Conservation (phyloP, 2,797 vertebrate genomes). For the Petrocephalus sullivani region DNA sequence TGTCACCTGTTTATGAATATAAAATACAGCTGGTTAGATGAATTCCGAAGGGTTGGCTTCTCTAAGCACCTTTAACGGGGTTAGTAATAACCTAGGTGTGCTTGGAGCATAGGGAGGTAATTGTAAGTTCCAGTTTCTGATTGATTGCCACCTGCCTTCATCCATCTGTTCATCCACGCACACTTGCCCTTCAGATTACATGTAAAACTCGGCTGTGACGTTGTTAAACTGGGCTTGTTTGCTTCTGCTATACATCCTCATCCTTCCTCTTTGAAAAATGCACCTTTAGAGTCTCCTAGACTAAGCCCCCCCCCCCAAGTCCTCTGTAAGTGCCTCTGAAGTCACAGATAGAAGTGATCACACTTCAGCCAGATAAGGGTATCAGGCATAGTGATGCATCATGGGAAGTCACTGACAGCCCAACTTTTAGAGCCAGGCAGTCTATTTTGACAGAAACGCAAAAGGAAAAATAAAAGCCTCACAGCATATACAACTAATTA, state of each 20-base stretch:
- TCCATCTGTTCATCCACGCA: background rate
- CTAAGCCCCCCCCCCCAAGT: background rate
- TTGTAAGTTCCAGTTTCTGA: background rate
- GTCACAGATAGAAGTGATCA: conserved; percentile 4
- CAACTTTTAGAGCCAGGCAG: background rate
- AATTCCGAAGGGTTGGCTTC: background rate
- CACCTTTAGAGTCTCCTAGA: conserved; percentile 7
- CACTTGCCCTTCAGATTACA: background rate
- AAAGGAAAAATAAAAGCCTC: background rate
- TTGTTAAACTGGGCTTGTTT: conserved; percentile 7
- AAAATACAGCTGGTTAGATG: conserved; percentile 4
- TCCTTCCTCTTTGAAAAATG: conserved; percentile 2
- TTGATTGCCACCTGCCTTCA: background rate
- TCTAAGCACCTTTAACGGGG: background rate
- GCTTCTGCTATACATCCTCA: background rate
- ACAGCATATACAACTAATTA: background rate
- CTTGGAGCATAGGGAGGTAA: background rate
- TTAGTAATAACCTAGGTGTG: background rate
- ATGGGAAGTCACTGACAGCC: background rate
- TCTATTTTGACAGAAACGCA: background rate
- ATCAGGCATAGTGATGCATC: background rate
- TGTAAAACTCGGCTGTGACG: background rate
- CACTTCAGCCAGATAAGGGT: background rate
- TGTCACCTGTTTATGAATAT: conserved; percentile 11
- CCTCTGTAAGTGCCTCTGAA: conserved; percentile 11